Percentiles rank a stretch among this genome's conserved stretches.
Conservation (phyloP, 1,140 invertebrate species). For the Sycophila sp. region DNA sequence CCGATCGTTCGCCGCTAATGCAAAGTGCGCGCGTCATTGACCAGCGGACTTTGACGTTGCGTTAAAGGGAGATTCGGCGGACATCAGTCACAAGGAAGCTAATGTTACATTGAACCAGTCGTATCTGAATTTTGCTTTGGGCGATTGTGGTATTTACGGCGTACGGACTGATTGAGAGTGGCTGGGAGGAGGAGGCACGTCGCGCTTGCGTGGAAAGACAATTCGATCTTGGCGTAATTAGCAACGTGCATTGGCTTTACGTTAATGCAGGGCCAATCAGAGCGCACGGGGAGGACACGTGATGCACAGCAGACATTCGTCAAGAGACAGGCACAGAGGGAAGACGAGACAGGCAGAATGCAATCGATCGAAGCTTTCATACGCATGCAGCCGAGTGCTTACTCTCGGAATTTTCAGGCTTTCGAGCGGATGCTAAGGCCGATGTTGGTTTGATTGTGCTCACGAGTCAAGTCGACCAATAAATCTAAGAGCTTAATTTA, state of each 20-base stretch:
- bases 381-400: not conserved
- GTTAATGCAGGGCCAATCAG: not conserved
- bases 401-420: not conserved
- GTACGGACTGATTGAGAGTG: too few relatives aligned
- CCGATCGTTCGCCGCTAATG: too few relatives aligned
- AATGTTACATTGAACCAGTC: too few relatives aligned
- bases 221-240: constrained; percentile 12
- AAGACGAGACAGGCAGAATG: constrained; percentile 3
- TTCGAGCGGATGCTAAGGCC: not conserved
- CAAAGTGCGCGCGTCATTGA: too few relatives aligned
- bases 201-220: too few relatives aligned
- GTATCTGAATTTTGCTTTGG: too few relatives aligned
- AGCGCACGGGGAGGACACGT: not conserved
- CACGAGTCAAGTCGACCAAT: not conserved
- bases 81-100: too few relatives aligned
- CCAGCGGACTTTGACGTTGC: too few relatives aligned
- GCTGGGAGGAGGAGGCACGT: too few relatives aligned
- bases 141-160: too few relatives aligned
- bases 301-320: not conserved
- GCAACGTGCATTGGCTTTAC: not conserved
- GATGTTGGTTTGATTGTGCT: not conserved
- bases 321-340: not conserved
- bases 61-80: too few relatives aligned
- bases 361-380: not conserved
- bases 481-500: too few relatives aligned